Conservation (phyloP, 2,113 vertebrate genomes). For the Narcine bancroftii region DNA sequence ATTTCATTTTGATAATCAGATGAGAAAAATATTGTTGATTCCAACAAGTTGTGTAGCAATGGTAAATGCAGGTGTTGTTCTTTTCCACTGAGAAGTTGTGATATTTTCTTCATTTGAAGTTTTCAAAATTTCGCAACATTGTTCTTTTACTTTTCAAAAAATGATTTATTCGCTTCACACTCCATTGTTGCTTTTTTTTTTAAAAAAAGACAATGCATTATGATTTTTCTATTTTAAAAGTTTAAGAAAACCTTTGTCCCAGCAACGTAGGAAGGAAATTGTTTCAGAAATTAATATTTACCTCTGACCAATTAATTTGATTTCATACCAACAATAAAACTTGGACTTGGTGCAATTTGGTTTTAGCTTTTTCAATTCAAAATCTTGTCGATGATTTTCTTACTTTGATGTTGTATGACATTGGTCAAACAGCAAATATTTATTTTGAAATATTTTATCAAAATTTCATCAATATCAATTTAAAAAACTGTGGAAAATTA, state of each 20-base stretch:
- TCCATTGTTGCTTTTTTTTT: not conserved
- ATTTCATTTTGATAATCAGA: not conserved
- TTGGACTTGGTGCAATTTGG: not conserved
- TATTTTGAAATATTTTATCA: not conserved
- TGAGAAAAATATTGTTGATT: not conserved
- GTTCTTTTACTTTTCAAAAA: not conserved
- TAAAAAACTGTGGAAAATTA: too few species aligned
- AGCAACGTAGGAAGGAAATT: not conserved
- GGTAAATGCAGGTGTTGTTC: not conserved
- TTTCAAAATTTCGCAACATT: not conserved
- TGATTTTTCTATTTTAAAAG: not conserved
- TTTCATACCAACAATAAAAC: not conserved
- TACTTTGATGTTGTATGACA: not conserved
- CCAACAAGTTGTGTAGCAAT: not conserved
- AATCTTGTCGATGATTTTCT: not conserved
- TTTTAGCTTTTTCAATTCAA: not conserved
- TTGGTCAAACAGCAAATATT: not conserved
- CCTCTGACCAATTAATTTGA: not conserved
- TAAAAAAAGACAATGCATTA: not conserved
- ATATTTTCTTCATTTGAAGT: not conserved
- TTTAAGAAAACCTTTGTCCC: not conserved
- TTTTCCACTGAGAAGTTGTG: not conserved
- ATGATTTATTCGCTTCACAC: not conserved
- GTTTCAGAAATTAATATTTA: constrained; percentile 5
- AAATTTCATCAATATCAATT: not conserved